phyloP scores from a whole-genome alignment of 2,797 vertebrate genomes.

The Danio aesculapii region DNA sequence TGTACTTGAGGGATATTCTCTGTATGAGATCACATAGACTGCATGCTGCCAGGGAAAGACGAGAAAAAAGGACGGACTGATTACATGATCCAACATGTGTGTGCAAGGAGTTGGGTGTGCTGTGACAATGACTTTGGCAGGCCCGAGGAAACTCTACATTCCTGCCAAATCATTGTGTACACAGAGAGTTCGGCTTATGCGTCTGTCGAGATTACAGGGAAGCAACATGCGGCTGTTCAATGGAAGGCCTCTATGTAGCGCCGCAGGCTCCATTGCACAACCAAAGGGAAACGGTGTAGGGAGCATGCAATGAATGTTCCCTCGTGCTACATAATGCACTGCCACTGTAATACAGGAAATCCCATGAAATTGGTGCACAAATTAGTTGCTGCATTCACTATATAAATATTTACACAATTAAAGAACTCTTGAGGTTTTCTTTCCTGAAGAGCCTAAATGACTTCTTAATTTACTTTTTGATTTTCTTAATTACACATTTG shows the following conservation, averaged over 20 bases:
- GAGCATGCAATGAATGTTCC: conserved; percentile 11
- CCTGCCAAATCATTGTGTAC: conserved; percentile 61
- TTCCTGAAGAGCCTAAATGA: not conserved
- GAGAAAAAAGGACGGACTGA: conserved; percentile 26
- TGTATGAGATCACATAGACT: conserved; percentile 46
- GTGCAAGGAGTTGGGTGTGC: conserved; percentile 50
- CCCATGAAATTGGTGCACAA: not conserved
- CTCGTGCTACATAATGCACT: not conserved
- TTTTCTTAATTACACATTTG: too few relatives aligned
- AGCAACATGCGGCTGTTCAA: conserved; percentile 34
- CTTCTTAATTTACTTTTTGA: not conserved
- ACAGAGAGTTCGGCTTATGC: conserved; percentile 41
- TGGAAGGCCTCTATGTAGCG: conserved; percentile 17
- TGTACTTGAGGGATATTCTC: conserved; percentile 46
- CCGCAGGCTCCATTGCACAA: conserved; percentile 33
- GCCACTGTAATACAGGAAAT: not conserved
- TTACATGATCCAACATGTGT: conserved; percentile 62
- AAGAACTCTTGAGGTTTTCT: not conserved
- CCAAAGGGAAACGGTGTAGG: conserved; percentile 1
- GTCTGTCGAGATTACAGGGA: conserved; percentile 53
- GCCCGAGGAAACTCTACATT: conserved; percentile 52
- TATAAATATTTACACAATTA: not conserved
- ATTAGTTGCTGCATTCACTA: not conserved
- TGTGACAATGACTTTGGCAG: conserved; percentile 61
- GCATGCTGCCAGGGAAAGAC: conserved; percentile 31